phyloP scores from a whole-genome alignment of 2,888 invertebrate genomes.

The Dorcus hopei region DNA sequence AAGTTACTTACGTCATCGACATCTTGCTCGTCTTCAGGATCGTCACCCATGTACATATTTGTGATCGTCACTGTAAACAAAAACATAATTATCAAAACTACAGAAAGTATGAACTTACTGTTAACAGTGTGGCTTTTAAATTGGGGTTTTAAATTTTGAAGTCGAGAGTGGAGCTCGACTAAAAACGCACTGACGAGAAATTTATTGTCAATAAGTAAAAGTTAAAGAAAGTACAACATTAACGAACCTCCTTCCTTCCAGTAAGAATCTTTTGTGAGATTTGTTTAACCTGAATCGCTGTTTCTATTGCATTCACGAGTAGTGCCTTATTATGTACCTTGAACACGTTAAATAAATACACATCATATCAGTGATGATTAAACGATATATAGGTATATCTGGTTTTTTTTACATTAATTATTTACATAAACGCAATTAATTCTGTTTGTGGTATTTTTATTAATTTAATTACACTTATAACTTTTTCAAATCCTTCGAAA shows the following conservation, averaged over 20 bases:
- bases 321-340: neutral
- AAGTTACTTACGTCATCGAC: constrained; percentile 15
- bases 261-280: neutral
- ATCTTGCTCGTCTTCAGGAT: constrained; percentile 14
- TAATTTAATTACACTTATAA: too few relatives aligned
- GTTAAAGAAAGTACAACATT: constrained; percentile 7
- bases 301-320: neutral
- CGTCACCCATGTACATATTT: constrained; percentile 2
- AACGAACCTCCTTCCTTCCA: constrained; percentile 1
- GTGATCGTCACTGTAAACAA: constrained; percentile 11
- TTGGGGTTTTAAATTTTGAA: too few relatives aligned
- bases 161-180: neutral
- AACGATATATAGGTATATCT: too few relatives aligned
- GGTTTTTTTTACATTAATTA: too few relatives aligned
- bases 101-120: neutral
- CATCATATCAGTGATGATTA: too few relatives aligned
- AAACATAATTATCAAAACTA: neutral
- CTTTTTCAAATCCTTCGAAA: too few relatives aligned
- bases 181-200: neutral
- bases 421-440: too few relatives aligned
- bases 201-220: neutral
- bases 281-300: too few relatives aligned
- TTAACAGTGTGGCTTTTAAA: neutral
- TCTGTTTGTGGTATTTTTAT: too few relatives aligned
- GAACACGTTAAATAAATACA: neutral